Percentiles rank a stretch among this genome's conserved stretches.
phyloP scores from a whole-genome alignment of 2,113 vertebrate genomes.

The Amphiprion ocellaris region DNA sequence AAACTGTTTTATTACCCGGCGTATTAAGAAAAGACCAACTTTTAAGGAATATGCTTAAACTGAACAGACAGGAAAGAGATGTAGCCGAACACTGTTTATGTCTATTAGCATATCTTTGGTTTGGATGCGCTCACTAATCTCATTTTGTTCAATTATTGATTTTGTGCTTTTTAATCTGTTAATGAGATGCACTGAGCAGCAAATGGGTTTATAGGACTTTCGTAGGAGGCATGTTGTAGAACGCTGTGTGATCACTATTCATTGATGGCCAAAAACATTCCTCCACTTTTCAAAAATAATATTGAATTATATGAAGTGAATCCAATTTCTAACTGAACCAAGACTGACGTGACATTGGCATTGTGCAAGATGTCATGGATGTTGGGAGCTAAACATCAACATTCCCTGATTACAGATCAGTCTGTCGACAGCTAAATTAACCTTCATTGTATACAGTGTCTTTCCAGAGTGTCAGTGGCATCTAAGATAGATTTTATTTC shows the following conservation, averaged over 20 bases:
- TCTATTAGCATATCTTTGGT: not conserved
- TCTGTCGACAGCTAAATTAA: not conserved
- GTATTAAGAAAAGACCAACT: not conserved
- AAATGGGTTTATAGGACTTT: not conserved
- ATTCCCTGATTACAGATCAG: too few relatives aligned
- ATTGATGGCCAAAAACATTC: not conserved
- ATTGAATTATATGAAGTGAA: not conserved
- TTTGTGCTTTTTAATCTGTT: slow-evolving; percentile 4
- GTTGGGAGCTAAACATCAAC: too few relatives aligned
- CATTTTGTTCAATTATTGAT: slow-evolving; percentile 5
- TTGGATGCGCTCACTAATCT: not conserved
- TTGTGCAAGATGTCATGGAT: not conserved
- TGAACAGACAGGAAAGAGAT: too few relatives aligned
- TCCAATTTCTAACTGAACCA: not conserved
- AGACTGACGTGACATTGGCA: not conserved
- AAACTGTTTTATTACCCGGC: not conserved
- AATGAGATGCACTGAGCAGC: slow-evolving; percentile 11
- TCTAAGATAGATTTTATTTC: not conserved
- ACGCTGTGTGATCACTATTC: not conserved
- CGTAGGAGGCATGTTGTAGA: not conserved
- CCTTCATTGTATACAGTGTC: not conserved
- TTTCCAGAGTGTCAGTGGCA: not conserved
- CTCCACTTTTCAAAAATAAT: not conserved
- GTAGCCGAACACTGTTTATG: too few relatives aligned
- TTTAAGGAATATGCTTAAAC: not conserved